Conservation (phyloP, 2,888 invertebrate species). For the Achlya flavicornis region DNA sequence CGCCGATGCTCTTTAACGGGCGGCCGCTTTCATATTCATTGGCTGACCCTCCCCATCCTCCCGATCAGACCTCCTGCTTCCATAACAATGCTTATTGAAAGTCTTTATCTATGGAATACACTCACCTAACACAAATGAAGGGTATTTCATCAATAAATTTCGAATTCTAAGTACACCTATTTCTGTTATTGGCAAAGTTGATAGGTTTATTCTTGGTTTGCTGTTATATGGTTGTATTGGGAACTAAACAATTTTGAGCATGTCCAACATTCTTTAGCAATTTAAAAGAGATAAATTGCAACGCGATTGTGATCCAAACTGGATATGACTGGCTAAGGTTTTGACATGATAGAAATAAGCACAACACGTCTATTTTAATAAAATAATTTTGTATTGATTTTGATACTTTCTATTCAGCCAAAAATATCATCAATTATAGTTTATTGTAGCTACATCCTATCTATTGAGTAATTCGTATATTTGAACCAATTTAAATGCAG, state of each 20-base stretch:
- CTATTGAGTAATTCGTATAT: background rate
- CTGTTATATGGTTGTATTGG: too few relatives aligned
- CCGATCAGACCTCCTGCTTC: constrained; percentile 22
- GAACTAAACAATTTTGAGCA: too few relatives aligned
- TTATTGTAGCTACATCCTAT: too few relatives aligned
- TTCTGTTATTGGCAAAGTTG: background rate
- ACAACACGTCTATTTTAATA: too few relatives aligned
- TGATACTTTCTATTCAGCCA: too few relatives aligned
- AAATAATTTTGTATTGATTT: too few relatives aligned
- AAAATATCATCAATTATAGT: too few relatives aligned
- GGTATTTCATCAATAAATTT: constrained; percentile 14
- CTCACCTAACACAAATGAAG: constrained; percentile 32
- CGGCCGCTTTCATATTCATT: constrained; percentile 57
- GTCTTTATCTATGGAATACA: constrained; percentile 43
- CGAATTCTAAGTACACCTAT: background rate
- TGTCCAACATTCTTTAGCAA: too few relatives aligned
- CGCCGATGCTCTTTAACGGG: constrained; percentile 49
- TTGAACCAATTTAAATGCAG: constrained; percentile 12
- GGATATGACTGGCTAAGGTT: too few relatives aligned
- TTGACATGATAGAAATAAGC: background rate
- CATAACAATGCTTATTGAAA: constrained; percentile 44
- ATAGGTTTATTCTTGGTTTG: too few relatives aligned
- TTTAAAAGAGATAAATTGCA: too few relatives aligned
- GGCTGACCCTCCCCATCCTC: constrained; percentile 23
- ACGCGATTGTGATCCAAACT: too few relatives aligned